These are phyloP conservation scores for Stichopus chloronotus DNA, from an alignment of 35 echinoderm and acorn worm genomes.

Conservation along the genomic window DNA sequence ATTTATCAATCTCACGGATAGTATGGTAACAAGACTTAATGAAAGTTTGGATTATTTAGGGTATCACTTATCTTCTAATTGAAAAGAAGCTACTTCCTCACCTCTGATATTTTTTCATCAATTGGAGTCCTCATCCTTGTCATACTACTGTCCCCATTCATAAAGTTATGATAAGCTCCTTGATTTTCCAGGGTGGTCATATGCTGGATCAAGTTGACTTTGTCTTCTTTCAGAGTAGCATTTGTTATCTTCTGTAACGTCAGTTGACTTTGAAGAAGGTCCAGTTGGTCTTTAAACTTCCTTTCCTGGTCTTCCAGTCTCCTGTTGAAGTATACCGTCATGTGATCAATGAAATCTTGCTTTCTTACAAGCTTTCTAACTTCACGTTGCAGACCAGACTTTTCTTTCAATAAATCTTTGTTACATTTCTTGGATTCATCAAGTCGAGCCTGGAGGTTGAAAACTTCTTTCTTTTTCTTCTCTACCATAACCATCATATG, in stretches of 20 bases:
- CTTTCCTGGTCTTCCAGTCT: neutral
- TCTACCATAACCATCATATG: neutral
- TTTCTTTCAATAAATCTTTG: neutral
- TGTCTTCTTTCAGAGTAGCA: neutral
- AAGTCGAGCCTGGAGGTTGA: neutral
- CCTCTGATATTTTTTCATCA: neutral
- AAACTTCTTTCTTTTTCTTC: neutral
- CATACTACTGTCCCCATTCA: neutral
- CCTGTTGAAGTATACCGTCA: neutral
- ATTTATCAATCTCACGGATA: no score
- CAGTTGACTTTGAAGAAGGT: neutral
- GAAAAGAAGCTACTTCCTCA: no score
- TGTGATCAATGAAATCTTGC: neutral
- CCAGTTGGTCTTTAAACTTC: neutral
- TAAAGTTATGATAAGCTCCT: neutral
- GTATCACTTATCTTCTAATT: no score
- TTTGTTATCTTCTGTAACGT: neutral
- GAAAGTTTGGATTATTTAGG: no score
- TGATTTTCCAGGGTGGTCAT: neutral
- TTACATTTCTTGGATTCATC: neutral
- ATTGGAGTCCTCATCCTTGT: neutral
- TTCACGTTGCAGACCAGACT: neutral
- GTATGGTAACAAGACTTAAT: no score
- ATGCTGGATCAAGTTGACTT: neutral
- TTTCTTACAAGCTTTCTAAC: neutral